Evolutionary conservation across 2,797 vertebrate genomes (phyloP), one percentile per base, ranked within the genome.

Genomic region (Acipenser ruthenus): DNA sequence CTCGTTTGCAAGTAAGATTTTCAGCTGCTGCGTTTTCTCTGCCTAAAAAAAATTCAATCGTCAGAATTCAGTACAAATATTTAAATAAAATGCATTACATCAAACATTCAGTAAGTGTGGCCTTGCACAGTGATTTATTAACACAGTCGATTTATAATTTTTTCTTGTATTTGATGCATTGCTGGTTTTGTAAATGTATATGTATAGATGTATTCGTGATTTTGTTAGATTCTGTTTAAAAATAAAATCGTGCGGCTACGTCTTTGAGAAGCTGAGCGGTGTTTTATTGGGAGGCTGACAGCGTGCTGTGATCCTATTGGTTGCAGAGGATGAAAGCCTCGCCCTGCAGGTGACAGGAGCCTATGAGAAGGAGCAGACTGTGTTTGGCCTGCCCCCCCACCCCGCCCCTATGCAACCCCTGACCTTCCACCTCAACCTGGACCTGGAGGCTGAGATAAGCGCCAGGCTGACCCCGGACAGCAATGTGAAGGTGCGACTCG

Each of bases 341-440:
- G 78, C 85, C 59, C 77, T 94, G 69, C 81, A 71, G 8, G 77
- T 95, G 68, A 73, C 76, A 8, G 90, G 88, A 1, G 91, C 93
- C 52, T 89, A 78, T 65, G 83, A 89, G 71, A 82, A 88, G 64
- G 75, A 49, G 0, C 82, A 85, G 74, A 13, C 71, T 0, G 68
- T 59, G 0, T 60, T 87, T 67, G 50, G 62, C 3, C 8, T 65
- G 2, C 12, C 67, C 15, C 0, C 74, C 64, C 0, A 18, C 12
- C 37, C 12, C 4, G 13, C 15, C 8, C 18, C 60, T 6, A 1
- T 10, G 8, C 7, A 76, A 6, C 78, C 80, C 49, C 78, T 91
- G 71, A 49, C 8, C 62, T 95, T 91, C 73, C 89, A 90, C 53
- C 85, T 83, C 0, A 83, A 87, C 60, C 77, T 74, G 66, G 80